These are phyloP conservation scores for Noturus placidus DNA, from an alignment of 2,113 vertebrate genomes.

Conservation along the genomic window DNA sequence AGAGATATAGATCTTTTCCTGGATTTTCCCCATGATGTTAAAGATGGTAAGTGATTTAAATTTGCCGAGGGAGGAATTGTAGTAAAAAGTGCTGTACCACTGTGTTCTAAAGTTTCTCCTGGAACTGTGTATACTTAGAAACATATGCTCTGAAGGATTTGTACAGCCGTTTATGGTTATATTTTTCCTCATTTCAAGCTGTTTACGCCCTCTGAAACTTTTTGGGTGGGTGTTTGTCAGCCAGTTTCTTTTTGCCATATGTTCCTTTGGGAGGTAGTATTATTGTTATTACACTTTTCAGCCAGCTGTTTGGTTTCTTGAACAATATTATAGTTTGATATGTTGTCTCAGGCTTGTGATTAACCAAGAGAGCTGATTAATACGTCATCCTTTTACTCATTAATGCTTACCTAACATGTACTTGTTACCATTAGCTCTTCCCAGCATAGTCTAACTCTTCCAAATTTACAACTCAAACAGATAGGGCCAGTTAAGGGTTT, in stretches of 20 bases:
- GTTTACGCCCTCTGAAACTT: not conserved
- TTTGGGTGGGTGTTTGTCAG: not conserved
- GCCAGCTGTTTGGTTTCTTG: not conserved
- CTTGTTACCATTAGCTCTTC: not conserved
- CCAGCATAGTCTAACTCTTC: not conserved
- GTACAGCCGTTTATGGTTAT: not conserved
- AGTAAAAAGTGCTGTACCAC: not conserved
- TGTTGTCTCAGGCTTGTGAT: not conserved
- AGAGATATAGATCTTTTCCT: not conserved
- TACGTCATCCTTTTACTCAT: not conserved
- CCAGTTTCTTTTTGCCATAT: conserved; percentile 24
- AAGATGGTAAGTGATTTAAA: not conserved
- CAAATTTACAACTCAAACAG: not conserved
- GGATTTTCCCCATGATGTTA: not conserved
- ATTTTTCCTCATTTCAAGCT: not conserved
- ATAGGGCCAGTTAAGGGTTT: not conserved
- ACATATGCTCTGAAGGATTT: not conserved
- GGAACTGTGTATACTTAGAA: not conserved
- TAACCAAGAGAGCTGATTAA: not conserved
- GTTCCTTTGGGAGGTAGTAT: conserved; percentile 15
- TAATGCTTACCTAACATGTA: not conserved
- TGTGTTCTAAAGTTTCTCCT: not conserved
- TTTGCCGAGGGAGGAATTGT: not conserved
- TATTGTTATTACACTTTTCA: not conserved
- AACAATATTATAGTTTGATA: not conserved